Conservation (phyloP, 2,113 vertebrate genomes). For the Cairina moschata region DNA sequence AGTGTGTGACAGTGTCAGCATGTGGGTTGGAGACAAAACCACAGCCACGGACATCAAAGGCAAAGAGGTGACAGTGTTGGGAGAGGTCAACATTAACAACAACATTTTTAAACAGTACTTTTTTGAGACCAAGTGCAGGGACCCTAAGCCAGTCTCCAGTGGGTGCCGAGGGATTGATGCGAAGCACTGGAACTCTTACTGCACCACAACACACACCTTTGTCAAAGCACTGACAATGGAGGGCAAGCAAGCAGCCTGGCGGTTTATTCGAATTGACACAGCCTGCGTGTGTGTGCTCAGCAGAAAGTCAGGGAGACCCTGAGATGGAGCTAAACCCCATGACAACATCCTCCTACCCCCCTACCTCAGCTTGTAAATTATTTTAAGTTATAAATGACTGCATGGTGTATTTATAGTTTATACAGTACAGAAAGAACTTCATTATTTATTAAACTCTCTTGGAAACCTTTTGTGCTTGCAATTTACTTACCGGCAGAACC, state of each 20-base stretch:
- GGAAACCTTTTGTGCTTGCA: constrained; percentile 55
- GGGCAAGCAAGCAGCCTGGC: constrained; percentile 90
- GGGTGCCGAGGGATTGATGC: constrained; percentile 95
- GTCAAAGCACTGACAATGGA: constrained; percentile 93
- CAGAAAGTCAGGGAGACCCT: constrained; percentile 87
- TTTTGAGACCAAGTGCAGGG: constrained; percentile 94
- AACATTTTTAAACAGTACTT: constrained; percentile 94
- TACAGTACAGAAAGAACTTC: constrained; percentile 86
- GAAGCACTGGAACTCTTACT: constrained; percentile 98
- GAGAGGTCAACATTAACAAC: constrained; percentile 92
- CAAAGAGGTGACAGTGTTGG: constrained; percentile 93
- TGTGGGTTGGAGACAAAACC: constrained; percentile 93
- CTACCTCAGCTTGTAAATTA: constrained; percentile 99
- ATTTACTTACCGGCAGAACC: neutral
- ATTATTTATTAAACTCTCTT: constrained; percentile 88
- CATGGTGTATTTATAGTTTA: constrained; percentile 99
- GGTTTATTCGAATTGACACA: constrained; percentile 93
- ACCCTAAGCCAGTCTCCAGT: constrained; percentile 79
- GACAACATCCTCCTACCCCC: constrained; percentile 75
- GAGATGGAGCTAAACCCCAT: constrained; percentile 52
- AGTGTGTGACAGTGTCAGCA: constrained; percentile 93
- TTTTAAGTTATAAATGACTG: constrained; percentile 98
- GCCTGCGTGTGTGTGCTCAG: constrained; percentile 97
- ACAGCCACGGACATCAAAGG: constrained; percentile 92
- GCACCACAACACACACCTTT: constrained; percentile 95